Percentiles rank a stretch among this genome's conserved stretches.
These are phyloP conservation scores for Anhinga rufa DNA, from an alignment of 2,113 vertebrate genomes.

Conservation along the genomic window DNA sequence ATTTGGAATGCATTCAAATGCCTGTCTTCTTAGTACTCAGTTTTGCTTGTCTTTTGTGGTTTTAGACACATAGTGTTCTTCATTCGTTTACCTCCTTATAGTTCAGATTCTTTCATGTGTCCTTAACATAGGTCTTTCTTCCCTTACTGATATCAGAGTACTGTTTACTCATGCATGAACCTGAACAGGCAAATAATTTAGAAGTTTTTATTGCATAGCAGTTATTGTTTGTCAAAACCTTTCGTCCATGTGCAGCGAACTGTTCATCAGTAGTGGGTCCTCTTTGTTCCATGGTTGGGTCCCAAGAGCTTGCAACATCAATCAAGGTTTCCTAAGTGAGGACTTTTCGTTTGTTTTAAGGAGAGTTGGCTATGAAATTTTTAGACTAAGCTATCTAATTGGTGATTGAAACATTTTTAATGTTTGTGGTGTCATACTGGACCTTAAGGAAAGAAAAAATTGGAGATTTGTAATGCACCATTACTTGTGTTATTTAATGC, in stretches of 20 bases:
- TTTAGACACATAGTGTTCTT: background rate
- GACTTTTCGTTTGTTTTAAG: background rate
- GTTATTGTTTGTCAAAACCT: background rate
- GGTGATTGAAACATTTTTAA: background rate
- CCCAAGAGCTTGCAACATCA: background rate
- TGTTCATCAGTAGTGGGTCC: background rate
- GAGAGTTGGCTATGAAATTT: background rate
- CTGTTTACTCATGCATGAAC: background rate
- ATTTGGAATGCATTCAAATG: background rate
- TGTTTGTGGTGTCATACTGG: background rate
- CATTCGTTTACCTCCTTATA: background rate
- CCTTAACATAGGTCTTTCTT: background rate
- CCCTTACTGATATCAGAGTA: background rate
- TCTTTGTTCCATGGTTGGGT: background rate
- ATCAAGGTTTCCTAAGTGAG: background rate
- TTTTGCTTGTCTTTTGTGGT: background rate
- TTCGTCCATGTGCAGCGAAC: background rate
- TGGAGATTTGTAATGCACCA: background rate
- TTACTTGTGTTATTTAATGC: background rate
- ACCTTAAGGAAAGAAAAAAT: background rate
- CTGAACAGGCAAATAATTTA: background rate
- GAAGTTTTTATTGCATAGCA: background rate
- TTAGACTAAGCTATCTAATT: background rate
- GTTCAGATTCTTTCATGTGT: background rate
- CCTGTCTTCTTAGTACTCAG: background rate